Percentiles rank a stretch among this genome's conserved stretches.
These are phyloP conservation scores for Hyposoter dolosus DNA, from an alignment of 2,888 invertebrate species.

Conservation along the genomic window DNA sequence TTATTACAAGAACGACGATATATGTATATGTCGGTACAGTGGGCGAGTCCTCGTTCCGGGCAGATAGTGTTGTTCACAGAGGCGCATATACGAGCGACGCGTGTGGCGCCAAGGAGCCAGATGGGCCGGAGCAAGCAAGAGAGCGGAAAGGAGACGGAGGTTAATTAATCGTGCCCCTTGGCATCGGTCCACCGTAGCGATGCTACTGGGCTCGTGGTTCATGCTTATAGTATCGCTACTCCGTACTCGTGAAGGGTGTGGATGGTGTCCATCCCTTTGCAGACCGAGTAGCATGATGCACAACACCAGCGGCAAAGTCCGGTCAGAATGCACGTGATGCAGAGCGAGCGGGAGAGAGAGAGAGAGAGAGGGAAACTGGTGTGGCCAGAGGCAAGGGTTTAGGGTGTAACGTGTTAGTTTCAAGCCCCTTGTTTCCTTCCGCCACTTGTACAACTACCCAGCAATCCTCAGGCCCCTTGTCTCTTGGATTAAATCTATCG, in stretches of 20 bases:
- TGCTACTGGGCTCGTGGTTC: constrained; percentile 47
- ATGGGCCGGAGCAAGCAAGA: constrained; percentile 53
- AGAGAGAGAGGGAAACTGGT: constrained; percentile 31
- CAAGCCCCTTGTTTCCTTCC: constrained; percentile 36
- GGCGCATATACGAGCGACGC: constrained; percentile 30
- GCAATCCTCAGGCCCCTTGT: background rate
- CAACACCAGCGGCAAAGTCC: constrained; percentile 21
- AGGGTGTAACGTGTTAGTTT: constrained; percentile 56
- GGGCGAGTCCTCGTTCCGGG: constrained; percentile 29
- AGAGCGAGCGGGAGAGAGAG: constrained; percentile 28
- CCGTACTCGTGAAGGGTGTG: constrained; percentile 27
- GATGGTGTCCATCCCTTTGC: constrained; percentile 52
- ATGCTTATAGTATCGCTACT: constrained; percentile 40
- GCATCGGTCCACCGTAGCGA: constrained; percentile 76
- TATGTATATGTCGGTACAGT: constrained; percentile 41
- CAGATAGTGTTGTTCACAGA: constrained; percentile 22
- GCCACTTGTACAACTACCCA: background rate
- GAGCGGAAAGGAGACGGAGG: constrained; percentile 61
- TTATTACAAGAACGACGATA: constrained; percentile 4
- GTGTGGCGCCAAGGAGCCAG: constrained; percentile 67
- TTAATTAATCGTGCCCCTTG: constrained; percentile 81
- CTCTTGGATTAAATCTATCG: constrained; percentile 30
- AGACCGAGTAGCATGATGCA: constrained; percentile 40
- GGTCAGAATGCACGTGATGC: constrained; percentile 50
- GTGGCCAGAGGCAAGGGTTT: constrained; percentile 60